Percentiles rank a stretch among this genome's conserved stretches.
Conservation (phyloP, 30 jellyfish, hydroid and myxozoan species). For the Nemopilema nomurai region DNA sequence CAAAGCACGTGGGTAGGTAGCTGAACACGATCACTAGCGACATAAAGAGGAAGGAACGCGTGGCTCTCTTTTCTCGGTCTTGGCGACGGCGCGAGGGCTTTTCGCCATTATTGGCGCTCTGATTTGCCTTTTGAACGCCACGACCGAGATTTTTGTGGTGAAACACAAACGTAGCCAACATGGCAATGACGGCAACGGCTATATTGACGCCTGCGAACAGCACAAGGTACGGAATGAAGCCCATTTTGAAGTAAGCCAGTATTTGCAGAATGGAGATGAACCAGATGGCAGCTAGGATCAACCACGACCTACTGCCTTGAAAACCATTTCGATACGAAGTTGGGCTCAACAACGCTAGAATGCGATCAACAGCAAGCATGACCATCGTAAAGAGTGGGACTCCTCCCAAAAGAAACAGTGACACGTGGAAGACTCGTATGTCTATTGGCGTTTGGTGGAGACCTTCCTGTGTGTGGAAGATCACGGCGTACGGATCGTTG, state of each 20-base stretch:
- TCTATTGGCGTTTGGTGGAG: slow-evolving; percentile 34
- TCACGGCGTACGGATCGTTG: slow-evolving; percentile 49
- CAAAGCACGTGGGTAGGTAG: slow-evolving; percentile 60
- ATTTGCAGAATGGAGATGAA: slow-evolving; percentile 37
- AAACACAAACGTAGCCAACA: slow-evolving; percentile 35
- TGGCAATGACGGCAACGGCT: slow-evolving; percentile 41
- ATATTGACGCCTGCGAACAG: slow-evolving; percentile 59
- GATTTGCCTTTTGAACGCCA: background rate
- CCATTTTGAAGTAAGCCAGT: slow-evolving; percentile 49
- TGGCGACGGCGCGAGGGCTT: slow-evolving; percentile 53
- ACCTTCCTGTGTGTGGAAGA: slow-evolving; percentile 53
- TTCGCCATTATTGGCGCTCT: slow-evolving; percentile 3
- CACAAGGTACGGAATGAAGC: slow-evolving; percentile 54
- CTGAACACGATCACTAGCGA: slow-evolving; percentile 46
- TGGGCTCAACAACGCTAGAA: slow-evolving; percentile 37
- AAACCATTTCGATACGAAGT: slow-evolving; percentile 44
- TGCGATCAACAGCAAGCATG: slow-evolving; percentile 39
- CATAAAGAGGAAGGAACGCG: slow-evolving; percentile 58
- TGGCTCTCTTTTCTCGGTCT: slow-evolving; percentile 55
- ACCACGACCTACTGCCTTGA: slow-evolving; percentile 57
- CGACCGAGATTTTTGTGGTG: slow-evolving; percentile 46
- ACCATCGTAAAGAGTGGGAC: slow-evolving; percentile 55
- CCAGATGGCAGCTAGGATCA: slow-evolving; percentile 27
- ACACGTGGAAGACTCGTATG: slow-evolving; percentile 37
- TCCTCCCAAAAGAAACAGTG: slow-evolving; percentile 45